Base-by-base conservation (phyloP, 2,888 invertebrate species). In the Elysia crispata region DNA sequence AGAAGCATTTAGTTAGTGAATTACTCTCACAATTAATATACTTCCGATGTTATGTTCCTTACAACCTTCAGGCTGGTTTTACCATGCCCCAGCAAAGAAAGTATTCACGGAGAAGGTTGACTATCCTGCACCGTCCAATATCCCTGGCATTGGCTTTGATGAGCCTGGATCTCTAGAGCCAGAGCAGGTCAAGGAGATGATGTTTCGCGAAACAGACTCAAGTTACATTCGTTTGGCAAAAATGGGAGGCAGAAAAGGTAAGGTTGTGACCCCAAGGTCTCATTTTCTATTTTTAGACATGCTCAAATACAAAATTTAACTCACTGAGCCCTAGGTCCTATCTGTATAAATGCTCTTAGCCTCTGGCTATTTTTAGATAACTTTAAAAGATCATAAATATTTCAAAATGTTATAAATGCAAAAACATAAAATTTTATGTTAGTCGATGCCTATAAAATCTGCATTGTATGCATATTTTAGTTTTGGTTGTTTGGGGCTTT, bases 151-250 rank as follows among this genome's bases (percentile, higher is more conserved):
- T 20, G 86, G 87, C 66, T 87, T 86, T 67, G 84, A 87, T 76
- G 81, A 82, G 8, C 85, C 84, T 23, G 81, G 76, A 8, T 81
- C 80, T 15, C 79, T 83, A 13, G 84, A 87, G 75, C 77, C 72
- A 6, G 85, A 85, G 20, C 80, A 83, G 20, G 83, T 83, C 41
- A 83, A 82, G 30, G 84, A 86, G 73, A 74, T 89, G 77, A 75
- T 83, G 28, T 88, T 87, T 73, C 85, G 85, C 70, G 91, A 90
- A 49, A 86, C 89, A 23, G 91, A 91, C 82, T 88, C 89, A 13
- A 87, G 89, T 70, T 91, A 91, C 83, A 86, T 91, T 41, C 83
- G 89, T 31, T 83, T 91, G 69, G 90, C 90, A 8, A 91, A 91
- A 82, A 89, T 89, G 83, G 91, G 91, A 18, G 91, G 91, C 11